A percentile compares a stretch with the other conserved stretches of the same genome.
These are phyloP conservation scores for Cordylochernes scorpioides DNA, from an alignment of 2,888 invertebrate genomes.

Conservation along the genomic window DNA sequence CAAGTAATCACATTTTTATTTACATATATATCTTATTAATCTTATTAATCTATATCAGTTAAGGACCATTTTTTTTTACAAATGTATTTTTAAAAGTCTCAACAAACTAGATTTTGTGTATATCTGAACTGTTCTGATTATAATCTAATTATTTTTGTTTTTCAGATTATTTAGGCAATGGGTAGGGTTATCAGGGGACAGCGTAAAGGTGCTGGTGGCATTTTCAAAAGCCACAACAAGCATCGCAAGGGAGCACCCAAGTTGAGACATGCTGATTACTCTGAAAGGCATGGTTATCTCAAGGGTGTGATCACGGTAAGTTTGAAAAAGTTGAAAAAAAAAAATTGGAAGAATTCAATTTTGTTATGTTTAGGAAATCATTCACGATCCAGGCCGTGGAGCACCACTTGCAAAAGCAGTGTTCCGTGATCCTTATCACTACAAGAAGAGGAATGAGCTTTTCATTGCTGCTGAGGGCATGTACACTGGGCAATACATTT, in stretches of 20 bases:
- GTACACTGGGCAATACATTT: constrained; percentile 97
- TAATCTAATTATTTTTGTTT: no score
- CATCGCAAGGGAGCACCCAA: constrained; percentile 96
- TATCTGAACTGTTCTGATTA: no score
- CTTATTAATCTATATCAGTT: no score
- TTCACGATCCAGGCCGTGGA: constrained; percentile 95
- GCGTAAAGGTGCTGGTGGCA: constrained; percentile 97
- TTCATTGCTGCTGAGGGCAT: constrained; percentile 97
- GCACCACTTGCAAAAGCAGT: constrained; percentile 88
- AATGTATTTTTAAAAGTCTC: no score
- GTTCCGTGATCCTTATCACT: constrained; percentile 95
- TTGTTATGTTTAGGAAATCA: constrained; percentile 85
- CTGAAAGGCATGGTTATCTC: constrained; percentile 95
- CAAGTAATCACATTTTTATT: no score
- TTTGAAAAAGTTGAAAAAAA: no score
- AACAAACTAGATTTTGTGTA: no score
- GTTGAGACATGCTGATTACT: constrained; percentile 76
- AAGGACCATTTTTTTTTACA: no score
- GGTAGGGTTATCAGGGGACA: constrained; percentile 99
- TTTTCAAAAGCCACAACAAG: constrained; percentile 93
- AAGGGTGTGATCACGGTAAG: constrained; percentile 84
- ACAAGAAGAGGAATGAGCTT: constrained; percentile 79
- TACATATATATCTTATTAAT: no score
- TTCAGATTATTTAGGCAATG: no score
- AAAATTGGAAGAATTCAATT: no score